A percentile compares a stretch with the other conserved stretches of the same genome.
phyloP scores from a whole-genome alignment of 2,797 vertebrate species.

The Sparus aurata region DNA sequence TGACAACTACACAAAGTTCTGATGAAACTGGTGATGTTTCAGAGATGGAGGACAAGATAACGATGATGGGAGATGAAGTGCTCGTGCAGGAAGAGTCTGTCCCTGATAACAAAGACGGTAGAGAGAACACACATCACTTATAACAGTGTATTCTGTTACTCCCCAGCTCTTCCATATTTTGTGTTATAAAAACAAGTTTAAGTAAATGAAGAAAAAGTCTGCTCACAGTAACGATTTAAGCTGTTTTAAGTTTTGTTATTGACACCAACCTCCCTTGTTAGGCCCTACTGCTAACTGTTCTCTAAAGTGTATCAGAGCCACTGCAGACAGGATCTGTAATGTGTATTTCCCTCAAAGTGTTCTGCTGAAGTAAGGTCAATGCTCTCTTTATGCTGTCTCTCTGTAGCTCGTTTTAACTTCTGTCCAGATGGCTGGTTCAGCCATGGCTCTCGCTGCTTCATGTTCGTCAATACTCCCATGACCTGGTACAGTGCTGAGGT shows the following conservation, averaged over 20 bases:
- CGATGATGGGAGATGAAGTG: neutral
- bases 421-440: conserved; percentile 28
- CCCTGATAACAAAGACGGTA: conserved; percentile 14
- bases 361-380: neutral
- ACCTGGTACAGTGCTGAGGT: conserved; percentile 40
- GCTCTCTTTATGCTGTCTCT: neutral
- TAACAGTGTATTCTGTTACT: neutral
- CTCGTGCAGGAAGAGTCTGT: neutral
- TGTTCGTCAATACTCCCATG: neutral
- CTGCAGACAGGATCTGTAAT: neutral
- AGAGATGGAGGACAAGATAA: neutral
- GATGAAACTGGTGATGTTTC: conserved; percentile 14
- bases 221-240: neutral
- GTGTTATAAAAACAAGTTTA: neutral
- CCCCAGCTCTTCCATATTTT: neutral
- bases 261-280: neutral
- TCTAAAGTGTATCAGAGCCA: neutral
- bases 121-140: neutral
- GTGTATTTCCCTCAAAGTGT: neutral
- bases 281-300: neutral
- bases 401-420: conserved; percentile 22
- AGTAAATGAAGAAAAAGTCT: neutral
- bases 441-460: conserved; percentile 19
- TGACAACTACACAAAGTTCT: neutral
- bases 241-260: neutral